Conservation (phyloP, 2,797 vertebrate species). For the Hipposideros larvatus region DNA sequence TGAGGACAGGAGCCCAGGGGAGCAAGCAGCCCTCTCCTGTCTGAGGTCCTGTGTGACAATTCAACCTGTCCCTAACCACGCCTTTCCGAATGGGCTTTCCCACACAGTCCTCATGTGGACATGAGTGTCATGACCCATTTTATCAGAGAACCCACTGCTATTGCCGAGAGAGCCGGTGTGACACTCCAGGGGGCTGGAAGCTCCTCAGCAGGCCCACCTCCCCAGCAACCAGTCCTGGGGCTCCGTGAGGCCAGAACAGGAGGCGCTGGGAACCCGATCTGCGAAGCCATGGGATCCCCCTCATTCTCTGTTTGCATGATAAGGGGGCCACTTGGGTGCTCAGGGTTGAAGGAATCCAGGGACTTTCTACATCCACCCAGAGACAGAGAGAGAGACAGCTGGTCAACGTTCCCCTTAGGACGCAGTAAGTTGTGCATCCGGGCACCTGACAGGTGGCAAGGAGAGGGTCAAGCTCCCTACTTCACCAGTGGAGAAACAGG, state of each 20-base stretch:
- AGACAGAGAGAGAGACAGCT: neutral
- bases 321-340: neutral
- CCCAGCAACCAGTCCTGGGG: neutral
- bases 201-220: neutral
- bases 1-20: neutral
- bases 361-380: neutral
- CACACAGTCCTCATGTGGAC: neutral
- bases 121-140: neutral
- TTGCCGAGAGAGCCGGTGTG: neutral
- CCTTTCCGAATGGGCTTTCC: constrained; percentile 14
- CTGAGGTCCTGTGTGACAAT: constrained; percentile 47
- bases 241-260: neutral
- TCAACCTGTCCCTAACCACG: neutral
- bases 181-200: neutral
- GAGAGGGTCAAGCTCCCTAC: no score
- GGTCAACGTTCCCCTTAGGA: neutral
- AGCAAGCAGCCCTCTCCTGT: constrained; percentile 52
- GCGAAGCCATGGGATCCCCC: neutral
- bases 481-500: neutral
- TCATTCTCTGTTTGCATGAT: neutral
- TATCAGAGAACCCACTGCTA: neutral
- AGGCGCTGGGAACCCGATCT: neutral
- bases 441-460: neutral
- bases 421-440: neutral
- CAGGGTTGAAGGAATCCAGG: neutral